phyloP scores from a whole-genome alignment of 2,888 invertebrate species.

The Eubasilissa splendida region DNA sequence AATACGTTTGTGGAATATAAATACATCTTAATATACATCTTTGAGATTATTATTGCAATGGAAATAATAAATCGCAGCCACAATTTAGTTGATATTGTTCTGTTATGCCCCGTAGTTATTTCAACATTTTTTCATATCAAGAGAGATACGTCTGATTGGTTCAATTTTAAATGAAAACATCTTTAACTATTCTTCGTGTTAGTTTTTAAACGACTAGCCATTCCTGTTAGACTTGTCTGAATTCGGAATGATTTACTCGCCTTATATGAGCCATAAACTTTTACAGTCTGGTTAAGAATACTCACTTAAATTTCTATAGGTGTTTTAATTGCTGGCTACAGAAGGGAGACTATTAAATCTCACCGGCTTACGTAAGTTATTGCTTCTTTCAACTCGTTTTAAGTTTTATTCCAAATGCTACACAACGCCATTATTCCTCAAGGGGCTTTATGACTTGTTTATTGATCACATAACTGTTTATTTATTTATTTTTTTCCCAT shows the following conservation, averaged over 20 bases:
- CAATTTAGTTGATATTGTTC: too few species aligned
- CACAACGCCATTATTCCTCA: not conserved
- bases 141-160: too few species aligned
- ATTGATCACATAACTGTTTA: constrained; percentile 4
- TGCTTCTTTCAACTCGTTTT: not conserved
- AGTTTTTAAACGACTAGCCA: too few species aligned
- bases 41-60: too few species aligned
- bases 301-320: not conserved
- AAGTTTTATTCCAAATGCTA: not conserved
- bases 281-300: not conserved
- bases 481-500: not conserved
- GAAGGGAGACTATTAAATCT: not conserved
- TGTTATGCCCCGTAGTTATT: too few species aligned
- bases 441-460: constrained; percentile 1
- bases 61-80: too few species aligned
- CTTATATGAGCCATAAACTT: not conserved
- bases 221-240: too few species aligned
- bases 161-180: not conserved
- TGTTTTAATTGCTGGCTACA: constrained; percentile 7
- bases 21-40: too few species aligned
- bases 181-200: too few species aligned
- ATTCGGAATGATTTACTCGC: not conserved
- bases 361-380: not conserved
- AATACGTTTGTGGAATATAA: too few species aligned
- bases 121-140: too few species aligned